Base-by-base conservation (phyloP, 2,888 invertebrate species). In the Thecophora atra region DNA sequence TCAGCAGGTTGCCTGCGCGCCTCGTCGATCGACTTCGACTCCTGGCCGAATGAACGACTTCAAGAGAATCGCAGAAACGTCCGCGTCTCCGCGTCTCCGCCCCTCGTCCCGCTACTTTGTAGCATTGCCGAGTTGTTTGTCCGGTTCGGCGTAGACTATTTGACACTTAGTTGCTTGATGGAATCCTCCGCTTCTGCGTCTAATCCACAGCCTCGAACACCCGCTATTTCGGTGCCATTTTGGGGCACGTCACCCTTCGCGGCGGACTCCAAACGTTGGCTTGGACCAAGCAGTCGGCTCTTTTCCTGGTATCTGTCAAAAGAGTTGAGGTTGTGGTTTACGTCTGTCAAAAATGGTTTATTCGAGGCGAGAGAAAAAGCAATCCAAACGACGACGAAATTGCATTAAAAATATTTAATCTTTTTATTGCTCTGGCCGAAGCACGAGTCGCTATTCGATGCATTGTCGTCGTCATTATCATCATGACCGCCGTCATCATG, bases 91-190 rank as follows among this genome's bases (percentile, higher is more conserved):
- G 44, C 37, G 37, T 8, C n/a, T n/a, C n/a, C n/a, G n/a, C n/a
- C n/a, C n/a, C n/a, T n/a, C n/a, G n/a, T n/a, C n/a, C n/a, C 7
- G 37, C 37, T 37, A 37, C 37, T 37, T 37, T 37, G 37, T 37
- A 37, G 37, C 37, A 6, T 1, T 8, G 37, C 37, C 6, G 37
- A 37, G 37, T 37, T 37, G 37, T 37, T 11, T 11, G 37, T 37
- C 37, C 37, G 37, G 37, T 37, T 2, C 37, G 11, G 6, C 37
- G 15, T 47, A 17, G n/a, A 17, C 47, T 52, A 19, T 24, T 65
- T 51, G 65, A 65, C 65, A 65, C 65, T 51, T 65, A 37, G 37
- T 37, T 37, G 37, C 37, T 37, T 65, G 65, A 65, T 52, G 65
- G 65, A 24, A 28, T 28, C 37, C 6, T 37, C 15, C 11, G 47